A percentile compares a stretch with the other conserved stretches of the same genome.
phyloP scores from a whole-genome alignment of 1,140 invertebrate genomes.

The Acyrthosiphon pisum region DNA sequence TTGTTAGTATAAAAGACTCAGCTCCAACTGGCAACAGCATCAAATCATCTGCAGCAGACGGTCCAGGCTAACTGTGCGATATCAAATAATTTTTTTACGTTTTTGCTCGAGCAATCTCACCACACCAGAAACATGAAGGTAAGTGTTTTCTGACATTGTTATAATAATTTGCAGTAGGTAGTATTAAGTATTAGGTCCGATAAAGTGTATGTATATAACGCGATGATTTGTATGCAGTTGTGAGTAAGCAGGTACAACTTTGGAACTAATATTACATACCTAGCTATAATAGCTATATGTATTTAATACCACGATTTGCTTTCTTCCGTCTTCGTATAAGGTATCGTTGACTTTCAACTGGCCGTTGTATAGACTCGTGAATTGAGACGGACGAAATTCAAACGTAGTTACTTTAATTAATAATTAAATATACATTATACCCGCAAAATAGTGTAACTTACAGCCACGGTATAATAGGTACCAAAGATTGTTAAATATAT shows the following conservation, averaged over 20 bases:
- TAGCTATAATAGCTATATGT: too few relatives aligned
- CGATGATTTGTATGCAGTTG: background rate
- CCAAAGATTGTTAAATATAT: too few relatives aligned
- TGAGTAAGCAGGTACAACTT: too few relatives aligned
- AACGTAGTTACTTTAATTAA: too few relatives aligned
- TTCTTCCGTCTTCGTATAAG: too few relatives aligned
- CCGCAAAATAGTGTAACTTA: too few relatives aligned
- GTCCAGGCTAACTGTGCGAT: constrained; percentile 20
- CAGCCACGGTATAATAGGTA: too few relatives aligned
- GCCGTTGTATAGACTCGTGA: too few relatives aligned
- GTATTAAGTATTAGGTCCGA: background rate
- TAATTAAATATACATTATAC: too few relatives aligned
- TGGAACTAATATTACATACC: background rate
- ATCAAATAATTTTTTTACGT: background rate
- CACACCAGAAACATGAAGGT: constrained; percentile 37
- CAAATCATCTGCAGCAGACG: constrained; percentile 35
- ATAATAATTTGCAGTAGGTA: background rate
- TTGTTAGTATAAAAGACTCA: background rate
- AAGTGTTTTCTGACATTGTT: background rate
- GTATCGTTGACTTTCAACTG: too few relatives aligned
- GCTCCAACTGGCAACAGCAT: background rate
- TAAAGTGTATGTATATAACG: background rate
- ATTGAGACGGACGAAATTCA: too few relatives aligned
- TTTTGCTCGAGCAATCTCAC: background rate
- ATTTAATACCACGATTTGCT: too few relatives aligned